Evolutionary conservation across 1,140 invertebrate genomes (phyloP).

Genomic region (Saxidomus purpurata): DNA sequence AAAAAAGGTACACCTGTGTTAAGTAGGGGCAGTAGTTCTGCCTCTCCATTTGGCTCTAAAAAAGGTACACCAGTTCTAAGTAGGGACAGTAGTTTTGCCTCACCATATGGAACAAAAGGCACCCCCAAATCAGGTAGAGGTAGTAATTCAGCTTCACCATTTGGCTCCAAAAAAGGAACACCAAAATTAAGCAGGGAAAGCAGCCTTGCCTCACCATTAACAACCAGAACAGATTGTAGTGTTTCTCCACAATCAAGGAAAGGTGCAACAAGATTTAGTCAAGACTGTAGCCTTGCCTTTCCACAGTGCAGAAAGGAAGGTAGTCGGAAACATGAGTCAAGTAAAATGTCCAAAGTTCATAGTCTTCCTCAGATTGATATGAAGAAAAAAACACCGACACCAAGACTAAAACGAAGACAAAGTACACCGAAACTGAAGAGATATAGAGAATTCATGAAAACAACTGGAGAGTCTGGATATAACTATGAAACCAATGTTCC

Average conservation of each 20-base stretch:
- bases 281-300: background rate
- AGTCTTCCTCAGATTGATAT: background rate
- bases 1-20: constrained; percentile 35
- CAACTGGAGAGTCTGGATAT: background rate
- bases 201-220: background rate
- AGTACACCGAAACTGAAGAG: background rate
- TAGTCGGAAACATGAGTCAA: background rate
- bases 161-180: constrained; percentile 14
- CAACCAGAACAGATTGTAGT: background rate
- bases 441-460: background rate
- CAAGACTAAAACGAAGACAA: background rate
- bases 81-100: constrained; percentile 43
- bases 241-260: background rate
- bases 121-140: constrained; percentile 22
- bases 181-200: constrained; percentile 35
- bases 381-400: background rate
- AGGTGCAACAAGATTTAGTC: background rate
- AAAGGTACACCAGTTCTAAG: background rate
- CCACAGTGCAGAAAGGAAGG: background rate
- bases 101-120: background rate
- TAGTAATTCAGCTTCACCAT: background rate
- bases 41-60: background rate
- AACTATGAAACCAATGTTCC: background rate
- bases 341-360: background rate
- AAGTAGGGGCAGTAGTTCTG: constrained; percentile 13